Conservation (phyloP, 2,888 invertebrate species). For the Isotomurus palustris region DNA sequence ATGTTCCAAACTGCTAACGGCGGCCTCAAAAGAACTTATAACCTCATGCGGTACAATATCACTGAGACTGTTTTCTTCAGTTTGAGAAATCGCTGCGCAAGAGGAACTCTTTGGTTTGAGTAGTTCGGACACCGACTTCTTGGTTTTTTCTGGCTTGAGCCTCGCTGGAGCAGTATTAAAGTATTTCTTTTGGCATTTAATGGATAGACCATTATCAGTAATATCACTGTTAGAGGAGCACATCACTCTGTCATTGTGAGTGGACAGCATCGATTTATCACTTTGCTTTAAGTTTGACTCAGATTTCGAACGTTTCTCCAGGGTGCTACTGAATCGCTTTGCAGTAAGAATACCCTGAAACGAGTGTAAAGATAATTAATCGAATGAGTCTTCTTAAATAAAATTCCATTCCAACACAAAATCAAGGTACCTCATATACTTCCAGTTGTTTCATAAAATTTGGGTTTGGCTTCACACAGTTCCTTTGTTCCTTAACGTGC, state of each 20-base stretch:
- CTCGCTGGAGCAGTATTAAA: conserved; percentile 46
- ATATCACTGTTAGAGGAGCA: conserved; percentile 43
- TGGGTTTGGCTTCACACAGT: conserved; percentile 92
- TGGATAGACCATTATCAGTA: conserved; percentile 28
- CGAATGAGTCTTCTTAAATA: not conserved
- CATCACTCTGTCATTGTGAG: conserved; percentile 35
- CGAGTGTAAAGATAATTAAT: not conserved
- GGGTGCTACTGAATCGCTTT: conserved; percentile 85
- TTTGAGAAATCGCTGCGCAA: conserved; percentile 37
- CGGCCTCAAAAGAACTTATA: conserved; percentile 41
- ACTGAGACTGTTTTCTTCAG: conserved; percentile 15
- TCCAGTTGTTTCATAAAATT: conserved; percentile 91
- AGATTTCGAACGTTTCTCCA: conserved; percentile 77
- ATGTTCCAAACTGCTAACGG: conserved; percentile 41
- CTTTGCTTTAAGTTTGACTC: conserved; percentile 81
- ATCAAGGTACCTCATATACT: conserved; percentile 68
- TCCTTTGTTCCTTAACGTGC: conserved; percentile 84
- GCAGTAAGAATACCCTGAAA: conserved; percentile 87
- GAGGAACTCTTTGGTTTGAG: conserved; percentile 44
- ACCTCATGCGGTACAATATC: conserved; percentile 42
- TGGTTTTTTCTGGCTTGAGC: conserved; percentile 41
- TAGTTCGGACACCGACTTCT: conserved; percentile 24
- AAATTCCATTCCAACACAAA: not conserved
- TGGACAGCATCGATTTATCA: conserved; percentile 36
- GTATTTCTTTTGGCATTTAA: conserved; percentile 45